A percentile compares a stretch with the other conserved stretches of the same genome.
phyloP scores from a whole-genome alignment of 2,888 invertebrate species.

The Noctua fimbriata region DNA sequence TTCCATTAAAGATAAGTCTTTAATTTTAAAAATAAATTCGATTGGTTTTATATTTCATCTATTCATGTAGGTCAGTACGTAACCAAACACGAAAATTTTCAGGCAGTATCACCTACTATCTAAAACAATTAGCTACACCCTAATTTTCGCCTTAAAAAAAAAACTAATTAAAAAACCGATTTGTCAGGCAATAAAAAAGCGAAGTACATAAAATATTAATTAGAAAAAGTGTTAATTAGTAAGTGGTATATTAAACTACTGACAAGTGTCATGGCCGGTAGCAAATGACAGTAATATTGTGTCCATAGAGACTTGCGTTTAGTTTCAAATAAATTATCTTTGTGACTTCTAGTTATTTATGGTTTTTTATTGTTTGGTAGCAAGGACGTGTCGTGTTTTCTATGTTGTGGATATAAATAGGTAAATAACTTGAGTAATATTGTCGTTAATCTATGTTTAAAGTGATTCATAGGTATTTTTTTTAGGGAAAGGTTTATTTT shows the following conservation, averaged over 20 bases:
- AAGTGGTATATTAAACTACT: conserved; percentile 47
- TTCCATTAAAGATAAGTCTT: not conserved
- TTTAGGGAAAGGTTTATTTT: not conserved
- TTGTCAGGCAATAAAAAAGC: conserved; percentile 67
- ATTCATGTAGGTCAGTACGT: not conserved
- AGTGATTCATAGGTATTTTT: not conserved
- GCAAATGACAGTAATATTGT: conserved; percentile 53
- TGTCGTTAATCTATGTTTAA: not conserved
- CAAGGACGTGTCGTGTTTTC: conserved; percentile 27
- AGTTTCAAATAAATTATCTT: conserved; percentile 65
- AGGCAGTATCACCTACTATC: conserved; percentile 24
- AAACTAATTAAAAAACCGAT: conserved; percentile 63
- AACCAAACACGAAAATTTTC: not conserved
- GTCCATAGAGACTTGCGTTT: conserved; percentile 55
- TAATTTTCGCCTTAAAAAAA: conserved; percentile 43
- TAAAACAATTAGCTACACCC: conserved; percentile 54
- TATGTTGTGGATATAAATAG: not conserved
- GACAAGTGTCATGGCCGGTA: conserved; percentile 60
- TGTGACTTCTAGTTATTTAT: conserved; percentile 42
- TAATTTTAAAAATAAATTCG: not conserved
- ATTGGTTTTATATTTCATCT: not conserved
- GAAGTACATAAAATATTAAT: conserved; percentile 61
- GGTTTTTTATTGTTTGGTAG: conserved; percentile 53
- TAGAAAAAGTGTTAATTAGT: conserved; percentile 65
- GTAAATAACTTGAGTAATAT: conserved; percentile 22